These are phyloP conservation scores for Cyclina sinensis DNA, from an alignment of 1,140 invertebrate species.

Conservation along the genomic window DNA sequence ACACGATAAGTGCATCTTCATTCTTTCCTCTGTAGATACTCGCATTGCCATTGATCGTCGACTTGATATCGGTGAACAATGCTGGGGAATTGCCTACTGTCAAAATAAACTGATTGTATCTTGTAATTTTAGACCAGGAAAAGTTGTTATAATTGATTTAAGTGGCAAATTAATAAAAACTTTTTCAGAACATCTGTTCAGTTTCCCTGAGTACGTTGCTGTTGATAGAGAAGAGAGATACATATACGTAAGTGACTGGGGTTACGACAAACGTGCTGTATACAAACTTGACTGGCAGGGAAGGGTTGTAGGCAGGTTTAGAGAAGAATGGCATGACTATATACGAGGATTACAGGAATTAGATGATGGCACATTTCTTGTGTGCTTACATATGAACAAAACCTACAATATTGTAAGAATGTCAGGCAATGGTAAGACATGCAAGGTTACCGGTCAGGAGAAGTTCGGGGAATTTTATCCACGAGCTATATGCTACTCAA, in stretches of 20 bases:
- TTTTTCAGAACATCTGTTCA: not conserved
- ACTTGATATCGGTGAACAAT: not conserved
- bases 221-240: not conserved
- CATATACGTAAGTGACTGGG: conserved; percentile 5
- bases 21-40: not conserved
- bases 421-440: not conserved
- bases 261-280: not conserved
- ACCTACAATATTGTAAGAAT: not conserved
- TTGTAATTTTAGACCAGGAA: not conserved
- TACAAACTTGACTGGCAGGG: not conserved
- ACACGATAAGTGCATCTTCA: not conserved
- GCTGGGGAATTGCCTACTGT: not conserved
- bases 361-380: not conserved
- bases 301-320: not conserved
- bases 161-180: not conserved
- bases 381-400: not conserved
- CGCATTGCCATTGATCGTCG: not conserved
- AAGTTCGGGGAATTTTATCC: not conserved
- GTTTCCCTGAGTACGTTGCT: not conserved
- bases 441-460: not conserved
- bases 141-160: not conserved
- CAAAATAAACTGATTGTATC: not conserved
- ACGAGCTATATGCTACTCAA: not conserved
- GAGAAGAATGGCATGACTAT: not conserved
- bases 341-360: not conserved